Conservation (phyloP, 2,113 vertebrate genomes). For the Vireo altiloquus region DNA sequence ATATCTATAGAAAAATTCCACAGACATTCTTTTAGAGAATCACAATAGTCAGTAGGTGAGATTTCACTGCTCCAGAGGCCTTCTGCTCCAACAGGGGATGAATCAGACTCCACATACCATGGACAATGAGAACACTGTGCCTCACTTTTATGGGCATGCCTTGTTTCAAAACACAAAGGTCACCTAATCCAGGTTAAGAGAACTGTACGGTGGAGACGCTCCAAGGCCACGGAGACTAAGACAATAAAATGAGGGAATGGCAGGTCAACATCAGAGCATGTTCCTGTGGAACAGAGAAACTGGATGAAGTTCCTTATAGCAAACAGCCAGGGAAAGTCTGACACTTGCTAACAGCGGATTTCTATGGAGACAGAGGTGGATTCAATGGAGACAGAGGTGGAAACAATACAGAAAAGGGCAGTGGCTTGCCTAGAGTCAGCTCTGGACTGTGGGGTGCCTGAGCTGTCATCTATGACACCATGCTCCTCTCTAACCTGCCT, state of each 20-base stretch:
- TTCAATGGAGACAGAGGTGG: background rate
- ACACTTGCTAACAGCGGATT: background rate
- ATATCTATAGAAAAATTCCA: constrained; percentile 28
- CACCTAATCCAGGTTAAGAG: background rate
- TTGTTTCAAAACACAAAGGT: background rate
- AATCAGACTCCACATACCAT: background rate
- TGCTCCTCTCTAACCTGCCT: background rate
- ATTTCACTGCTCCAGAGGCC: background rate
- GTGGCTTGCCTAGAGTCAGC: background rate
- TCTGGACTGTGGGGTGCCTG: background rate
- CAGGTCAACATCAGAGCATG: background rate
- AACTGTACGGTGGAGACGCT: background rate
- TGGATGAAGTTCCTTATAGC: background rate
- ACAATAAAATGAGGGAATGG: background rate
- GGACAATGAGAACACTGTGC: background rate
- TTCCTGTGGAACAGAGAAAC: background rate
- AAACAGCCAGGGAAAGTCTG: background rate
- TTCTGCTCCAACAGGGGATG: background rate
- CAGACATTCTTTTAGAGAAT: constrained; percentile 14
- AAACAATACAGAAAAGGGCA: background rate
- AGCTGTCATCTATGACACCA: background rate
- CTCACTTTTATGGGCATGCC: background rate
- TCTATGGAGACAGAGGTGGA: background rate
- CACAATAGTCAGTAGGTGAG: background rate
- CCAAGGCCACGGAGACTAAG: background rate